Evolutionary conservation across 2,797 vertebrate species (phyloP), one percentile per base, ranked within the genome.

Genomic region (Chelon auratus): DNA sequence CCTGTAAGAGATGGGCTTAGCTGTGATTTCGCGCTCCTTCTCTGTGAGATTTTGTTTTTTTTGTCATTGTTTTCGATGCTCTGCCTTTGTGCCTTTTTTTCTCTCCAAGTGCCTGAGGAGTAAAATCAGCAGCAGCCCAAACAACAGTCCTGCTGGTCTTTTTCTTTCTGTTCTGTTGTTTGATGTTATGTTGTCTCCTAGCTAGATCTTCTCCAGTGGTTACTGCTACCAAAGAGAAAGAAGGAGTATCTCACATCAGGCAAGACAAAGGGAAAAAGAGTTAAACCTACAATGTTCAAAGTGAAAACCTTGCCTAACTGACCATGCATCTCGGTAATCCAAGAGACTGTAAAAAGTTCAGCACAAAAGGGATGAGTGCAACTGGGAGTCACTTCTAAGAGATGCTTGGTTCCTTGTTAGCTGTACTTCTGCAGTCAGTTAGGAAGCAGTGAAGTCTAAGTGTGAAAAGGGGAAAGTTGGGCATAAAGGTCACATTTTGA

Each of bases 341-440:
- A 62, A 2, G 0, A 61, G 51, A 45, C 22, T 9, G 26, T 75
- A 77, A 78, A 81, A 77, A 84, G 73, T 75, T 80, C 73, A 73
- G 63, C 60, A 5, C 7, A 42, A 62, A 51, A 74, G 45, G 72
- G 68, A 81, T 70, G 71, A 75, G 65, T 30, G 47, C 51, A 51
- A 57, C 37, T 48, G 24, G 9, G 52, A 72, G n/a, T 70, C 68
- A 67, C 61, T 59, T 77, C 59, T 75, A 68, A 61, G 63, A 18
- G 55, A 70, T 64, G 17, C 50, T 47, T 48, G 57, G n/a, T 58
- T 42, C 40, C 63, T 74, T 73, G 75, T 81, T 83, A 80, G 50
- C 14, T 64, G 18, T 63, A 48, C 66, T 86, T 84, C 60, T 58
- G 2, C 30, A 64, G 37, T 73, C 48, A 74, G 4, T 57, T 36